These are phyloP conservation scores for Urocitellus parryii DNA, from an alignment of 2,113 vertebrate genomes.

Conservation along the genomic window DNA sequence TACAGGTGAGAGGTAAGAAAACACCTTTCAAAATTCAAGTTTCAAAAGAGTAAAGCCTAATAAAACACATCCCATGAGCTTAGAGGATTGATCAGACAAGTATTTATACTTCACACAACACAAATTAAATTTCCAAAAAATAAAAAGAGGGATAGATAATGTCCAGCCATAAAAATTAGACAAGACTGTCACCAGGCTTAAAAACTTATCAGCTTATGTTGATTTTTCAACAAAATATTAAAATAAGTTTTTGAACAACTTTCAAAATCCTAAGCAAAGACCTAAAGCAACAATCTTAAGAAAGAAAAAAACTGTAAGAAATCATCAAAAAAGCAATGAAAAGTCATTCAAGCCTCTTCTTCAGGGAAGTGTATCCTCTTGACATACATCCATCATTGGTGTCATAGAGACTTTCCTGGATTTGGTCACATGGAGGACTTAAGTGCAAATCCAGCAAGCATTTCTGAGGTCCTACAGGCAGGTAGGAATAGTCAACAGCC, in stretches of 20 bases:
- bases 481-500: background rate
- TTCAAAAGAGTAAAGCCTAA: background rate
- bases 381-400: background rate
- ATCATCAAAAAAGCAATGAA: background rate
- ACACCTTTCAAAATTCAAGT: background rate
- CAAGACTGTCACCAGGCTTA: background rate
- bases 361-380: no score
- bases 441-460: background rate
- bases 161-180: conserved; percentile 38
- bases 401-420: background rate
- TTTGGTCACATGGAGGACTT: background rate
- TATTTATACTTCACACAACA: background rate
- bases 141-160: background rate
- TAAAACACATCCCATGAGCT: background rate
- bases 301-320: background rate
- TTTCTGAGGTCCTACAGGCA: background rate
- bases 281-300: background rate
- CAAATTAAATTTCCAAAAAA: background rate
- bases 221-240: background rate
- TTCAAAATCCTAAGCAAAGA: conserved; percentile 23
- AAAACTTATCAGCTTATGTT: background rate
- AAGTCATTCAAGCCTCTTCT: background rate
- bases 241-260: background rate
- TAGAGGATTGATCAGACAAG: background rate
- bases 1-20: background rate